These are phyloP conservation scores for Liodrosophila aerea DNA, from an alignment of 2,888 invertebrate species.

Conservation along the genomic window DNA sequence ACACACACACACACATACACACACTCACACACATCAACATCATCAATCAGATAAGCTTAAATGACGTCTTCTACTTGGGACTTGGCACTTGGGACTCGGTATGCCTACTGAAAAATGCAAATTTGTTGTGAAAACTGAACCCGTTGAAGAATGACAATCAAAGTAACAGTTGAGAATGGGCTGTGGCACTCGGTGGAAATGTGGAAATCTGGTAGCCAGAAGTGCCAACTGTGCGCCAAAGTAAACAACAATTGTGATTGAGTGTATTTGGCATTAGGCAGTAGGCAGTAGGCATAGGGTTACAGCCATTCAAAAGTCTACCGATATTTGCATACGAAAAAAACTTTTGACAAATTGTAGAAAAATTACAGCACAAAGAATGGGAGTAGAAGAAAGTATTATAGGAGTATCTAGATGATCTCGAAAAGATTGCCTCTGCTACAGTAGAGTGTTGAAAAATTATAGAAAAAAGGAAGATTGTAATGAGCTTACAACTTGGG, in stretches of 20 bases:
- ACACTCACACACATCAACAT: constrained; percentile 64
- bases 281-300: background rate
- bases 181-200: constrained; percentile 25
- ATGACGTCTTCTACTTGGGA: constrained; percentile 59
- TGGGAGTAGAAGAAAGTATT: no score
- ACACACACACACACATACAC: constrained; percentile 11
- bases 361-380: constrained; percentile 25
- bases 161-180: constrained; percentile 54
- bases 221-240: constrained; percentile 54
- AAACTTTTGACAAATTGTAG: constrained; percentile 49
- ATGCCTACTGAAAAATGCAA: constrained; percentile 61
- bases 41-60: constrained; percentile 79
- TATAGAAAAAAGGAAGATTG: background rate
- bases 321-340: constrained; percentile 50
- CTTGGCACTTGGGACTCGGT: constrained; percentile 12
- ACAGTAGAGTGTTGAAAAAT: background rate
- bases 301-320: constrained; percentile 4
- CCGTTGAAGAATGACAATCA: constrained; percentile 69
- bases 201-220: constrained; percentile 17
- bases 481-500: no score
- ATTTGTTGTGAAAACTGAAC: constrained; percentile 64
- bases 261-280: background rate
- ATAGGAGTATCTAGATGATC: background rate
- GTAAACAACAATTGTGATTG: constrained; percentile 67
- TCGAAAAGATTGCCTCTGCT: background rate